Evolutionary conservation across 2,888 invertebrate genomes (phyloP), one percentile per base, ranked within the genome.

Genomic region (Drosophila kanekoi): DNA sequence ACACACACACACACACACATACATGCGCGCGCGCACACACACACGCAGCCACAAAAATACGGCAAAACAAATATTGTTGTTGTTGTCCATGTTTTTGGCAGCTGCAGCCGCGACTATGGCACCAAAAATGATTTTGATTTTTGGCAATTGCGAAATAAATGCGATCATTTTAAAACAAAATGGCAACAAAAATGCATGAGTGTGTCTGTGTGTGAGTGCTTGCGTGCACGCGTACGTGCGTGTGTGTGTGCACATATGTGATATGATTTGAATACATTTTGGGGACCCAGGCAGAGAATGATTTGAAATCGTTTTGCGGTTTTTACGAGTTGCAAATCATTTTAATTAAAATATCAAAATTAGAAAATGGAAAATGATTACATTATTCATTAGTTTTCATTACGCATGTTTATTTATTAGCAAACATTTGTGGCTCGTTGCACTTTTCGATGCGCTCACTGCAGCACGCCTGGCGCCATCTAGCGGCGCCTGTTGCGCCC

Each of bases 301-400:
- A 87, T 86, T 87, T 87, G 85, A 88, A 87, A 87, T 81, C 89
- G 87, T 89, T 87, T 89, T 82, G 81, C 81, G 89, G 89, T 85
- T 89, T 89, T 87, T 84, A 82, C 87, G 89, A 81, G 88, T 78
- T 89, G 89, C 90, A 89, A 90, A 90, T 90, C 90, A 89, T 90
- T 90, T 90, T 89, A 90, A 89, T 90, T 90, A 90, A 90, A 90
- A 90, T 89, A 88, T 88, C 82, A 87, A 89, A 89, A 87, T 88
- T 82, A 81, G 82, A 79, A 89, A 87, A 87, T 88, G 74, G 84
- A 86, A 89, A 89, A 89, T 89, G 87, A 89, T 89, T 88, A 85
- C 86, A 89, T 89, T 88, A 89, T 89, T 88, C 88, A 89, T 89
- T 89, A 89, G 88, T 89, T 89, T 87, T 87, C 89, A 89, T 89